phyloP scores from a whole-genome alignment of 1,140 invertebrate genomes.

The Zophobas atratus region DNA sequence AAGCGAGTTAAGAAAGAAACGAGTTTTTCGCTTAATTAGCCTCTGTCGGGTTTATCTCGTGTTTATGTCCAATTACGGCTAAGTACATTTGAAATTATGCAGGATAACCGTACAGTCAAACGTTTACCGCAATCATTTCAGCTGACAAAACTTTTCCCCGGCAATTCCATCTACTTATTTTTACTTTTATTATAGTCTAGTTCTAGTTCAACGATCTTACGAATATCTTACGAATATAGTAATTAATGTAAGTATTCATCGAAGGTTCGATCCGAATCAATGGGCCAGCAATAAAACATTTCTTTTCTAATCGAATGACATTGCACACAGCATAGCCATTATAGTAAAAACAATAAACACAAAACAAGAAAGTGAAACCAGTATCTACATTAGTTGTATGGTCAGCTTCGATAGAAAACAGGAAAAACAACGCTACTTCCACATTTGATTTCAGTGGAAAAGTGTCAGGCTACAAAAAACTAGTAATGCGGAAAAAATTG shows the following conservation, averaged over 20 bases:
- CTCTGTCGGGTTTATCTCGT: neutral
- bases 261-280: neutral
- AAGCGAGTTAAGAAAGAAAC: constrained; percentile 17
- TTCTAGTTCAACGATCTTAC: neutral
- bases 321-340: constrained; percentile 3
- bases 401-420: constrained; percentile 17
- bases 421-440: constrained; percentile 20
- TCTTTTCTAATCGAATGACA: constrained; percentile 17
- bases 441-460: constrained; percentile 11
- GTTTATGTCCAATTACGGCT: neutral
- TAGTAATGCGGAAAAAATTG: constrained; percentile 4
- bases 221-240: neutral
- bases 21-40: constrained; percentile 21
- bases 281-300: constrained; percentile 9
- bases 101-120: too few species aligned
- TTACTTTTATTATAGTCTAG: too few species aligned
- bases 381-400: constrained; percentile 9
- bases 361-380: constrained; percentile 31
- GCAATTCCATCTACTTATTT: too few species aligned
- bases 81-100: neutral
- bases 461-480: neutral
- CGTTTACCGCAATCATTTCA: too few species aligned
- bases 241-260: constrained; percentile 1
- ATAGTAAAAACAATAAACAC: constrained; percentile 18
- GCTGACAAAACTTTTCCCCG: too few species aligned